These are phyloP conservation scores for Trogon melanurus DNA, from an alignment of 2,113 vertebrate genomes.

Conservation along the genomic window DNA sequence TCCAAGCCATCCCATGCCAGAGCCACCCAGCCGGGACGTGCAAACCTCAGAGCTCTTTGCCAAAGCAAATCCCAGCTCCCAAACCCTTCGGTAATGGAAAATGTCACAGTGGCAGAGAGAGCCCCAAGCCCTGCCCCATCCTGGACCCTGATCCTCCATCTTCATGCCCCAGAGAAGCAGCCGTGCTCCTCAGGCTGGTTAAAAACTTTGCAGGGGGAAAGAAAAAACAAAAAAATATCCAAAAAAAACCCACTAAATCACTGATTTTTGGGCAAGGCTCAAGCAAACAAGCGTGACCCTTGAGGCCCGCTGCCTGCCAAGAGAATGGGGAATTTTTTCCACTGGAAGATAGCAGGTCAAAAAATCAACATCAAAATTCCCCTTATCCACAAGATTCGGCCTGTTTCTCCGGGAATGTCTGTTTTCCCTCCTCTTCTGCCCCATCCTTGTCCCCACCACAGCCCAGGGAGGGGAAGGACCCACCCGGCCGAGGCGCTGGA, in stretches of 20 bases:
- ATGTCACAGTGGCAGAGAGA: fast-evolving
- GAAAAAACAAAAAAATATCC: not conserved
- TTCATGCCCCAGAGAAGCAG: not conserved
- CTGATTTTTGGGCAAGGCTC: not conserved
- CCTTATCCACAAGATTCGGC: not conserved
- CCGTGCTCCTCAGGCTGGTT: not conserved
- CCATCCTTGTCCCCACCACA: fast-evolving
- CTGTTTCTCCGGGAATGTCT: not conserved
- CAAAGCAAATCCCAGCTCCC: not conserved
- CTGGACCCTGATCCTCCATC: not conserved
- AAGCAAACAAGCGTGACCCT: not conserved
- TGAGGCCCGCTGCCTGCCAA: not conserved
- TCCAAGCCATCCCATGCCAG: not conserved
- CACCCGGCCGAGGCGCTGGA: fast-evolving
- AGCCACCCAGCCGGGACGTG: fast-evolving
- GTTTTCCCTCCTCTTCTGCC: not conserved
- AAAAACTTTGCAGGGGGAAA: not conserved
- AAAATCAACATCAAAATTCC: not conserved
- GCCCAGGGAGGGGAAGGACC: not conserved
- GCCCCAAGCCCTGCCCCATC: fast-evolving
- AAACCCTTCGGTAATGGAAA: fast-evolving
- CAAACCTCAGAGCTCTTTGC: not conserved
- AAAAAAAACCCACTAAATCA: not conserved
- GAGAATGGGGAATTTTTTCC: not conserved
- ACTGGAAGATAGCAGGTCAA: not conserved